Evolutionary conservation across 2,888 invertebrate species (phyloP), one percentile per base, ranked within the genome.

Genomic region (Euclidia mi): DNA sequence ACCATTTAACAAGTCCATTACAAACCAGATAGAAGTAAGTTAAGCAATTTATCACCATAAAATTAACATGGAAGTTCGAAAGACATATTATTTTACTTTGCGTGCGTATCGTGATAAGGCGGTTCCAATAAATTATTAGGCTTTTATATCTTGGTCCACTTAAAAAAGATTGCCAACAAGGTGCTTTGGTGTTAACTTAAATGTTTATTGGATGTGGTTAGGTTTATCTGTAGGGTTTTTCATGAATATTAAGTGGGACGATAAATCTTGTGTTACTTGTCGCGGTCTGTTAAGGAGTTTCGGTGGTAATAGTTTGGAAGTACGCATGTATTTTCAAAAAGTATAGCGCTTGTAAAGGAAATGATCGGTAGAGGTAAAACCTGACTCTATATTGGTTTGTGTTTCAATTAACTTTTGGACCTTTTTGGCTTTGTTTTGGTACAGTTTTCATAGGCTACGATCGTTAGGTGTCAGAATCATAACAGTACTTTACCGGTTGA

Each of bases 161-260:
- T 31, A 31, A 31, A 42, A 42, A 25, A 42, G 43, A 47, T 47
- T 46, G 52, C 14, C 10, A 34, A 55, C 55, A 48, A 29, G 12
- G 11, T 28, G 52, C 40, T 48, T 40, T 9, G 29, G 44, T 40
- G 55, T 56, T 40, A 56, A 56, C 25, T 28, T n/a, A 15, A 34
- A 12, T 56, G 43, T 56, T 56, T 56, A 45, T 41, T 45, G 28
- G 10, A 7, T 18, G 44, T 44, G 17, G 31, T 56, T 56, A 28
- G 44, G 12, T 43, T 40, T 28, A 20, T 40, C 37, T 37, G 37
- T 37, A n/a, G 18, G 2, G 6, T 25, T 25, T 34, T 37, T 37
- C 37, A 37, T 37, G 37, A 37, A 37, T 37, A 34, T 14, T 34
- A 34, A 34, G 34, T 14, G 10, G 6, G 2, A 14, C 4, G 3